Percentiles rank a stretch among this genome's conserved stretches.
Conservation (phyloP, 2,113 vertebrate species). For the Eptesicus fuscus region DNA sequence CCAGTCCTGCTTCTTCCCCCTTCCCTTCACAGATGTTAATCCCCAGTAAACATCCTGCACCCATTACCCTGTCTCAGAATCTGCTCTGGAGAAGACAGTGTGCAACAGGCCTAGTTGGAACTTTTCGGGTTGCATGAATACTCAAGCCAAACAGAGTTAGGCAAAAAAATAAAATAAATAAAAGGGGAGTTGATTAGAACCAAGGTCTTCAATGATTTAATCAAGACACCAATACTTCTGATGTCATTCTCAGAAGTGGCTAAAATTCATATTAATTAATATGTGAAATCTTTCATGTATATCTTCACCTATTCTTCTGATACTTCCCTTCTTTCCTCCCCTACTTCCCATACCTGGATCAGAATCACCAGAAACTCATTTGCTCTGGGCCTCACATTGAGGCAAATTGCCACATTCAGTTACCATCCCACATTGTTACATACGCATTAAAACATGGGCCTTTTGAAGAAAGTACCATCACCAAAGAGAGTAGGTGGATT, state of each 20-base stretch:
- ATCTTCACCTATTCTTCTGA: not conserved
- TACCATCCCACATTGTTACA: not conserved
- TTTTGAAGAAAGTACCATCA: constrained; percentile 2
- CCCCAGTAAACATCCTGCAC: not conserved
- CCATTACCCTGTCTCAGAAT: not conserved
- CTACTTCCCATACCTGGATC: not conserved
- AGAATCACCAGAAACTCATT: not conserved
- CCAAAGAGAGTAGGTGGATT: not conserved
- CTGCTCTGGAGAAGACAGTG: not conserved
- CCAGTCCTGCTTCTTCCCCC: not conserved
- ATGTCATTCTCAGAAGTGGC: not conserved
- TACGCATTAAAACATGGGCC: not conserved
- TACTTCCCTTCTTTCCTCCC: not conserved
- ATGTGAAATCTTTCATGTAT: not conserved
- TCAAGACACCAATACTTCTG: not conserved
- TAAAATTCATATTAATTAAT: not conserved
- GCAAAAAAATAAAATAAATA: not conserved
- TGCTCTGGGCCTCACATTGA: not conserved
- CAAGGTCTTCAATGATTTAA: not conserved
- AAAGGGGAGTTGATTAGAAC: not conserved
- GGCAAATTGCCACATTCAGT: not conserved
- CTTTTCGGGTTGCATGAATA: not conserved
- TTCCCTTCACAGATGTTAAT: not conserved
- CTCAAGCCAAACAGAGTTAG: not conserved
- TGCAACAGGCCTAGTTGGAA: not conserved